These are phyloP conservation scores for Monodelphis domestica DNA, from an alignment of 2,797 vertebrate species.

Conservation along the genomic window DNA sequence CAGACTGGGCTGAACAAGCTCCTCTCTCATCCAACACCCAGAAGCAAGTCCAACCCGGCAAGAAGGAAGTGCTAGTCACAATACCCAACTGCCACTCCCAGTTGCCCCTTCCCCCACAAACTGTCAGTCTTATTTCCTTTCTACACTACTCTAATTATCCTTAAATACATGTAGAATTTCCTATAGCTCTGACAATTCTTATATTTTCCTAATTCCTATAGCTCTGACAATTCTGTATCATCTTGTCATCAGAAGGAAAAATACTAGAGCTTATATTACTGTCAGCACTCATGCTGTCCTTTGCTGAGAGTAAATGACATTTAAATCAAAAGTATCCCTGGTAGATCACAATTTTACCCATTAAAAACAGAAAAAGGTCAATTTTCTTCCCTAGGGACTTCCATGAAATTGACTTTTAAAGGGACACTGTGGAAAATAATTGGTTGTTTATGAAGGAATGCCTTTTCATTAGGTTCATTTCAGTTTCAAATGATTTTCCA, in stretches of 20 bases:
- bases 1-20: too few species aligned
- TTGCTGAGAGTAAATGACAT: slow-evolving; percentile 53
- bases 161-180: slow-evolving; percentile 34
- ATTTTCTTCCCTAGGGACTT: slow-evolving; percentile 7
- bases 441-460: slow-evolving; percentile 29
- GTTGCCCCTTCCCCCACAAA: too few species aligned
- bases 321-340: slow-evolving; percentile 52
- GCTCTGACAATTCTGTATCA: not conserved
- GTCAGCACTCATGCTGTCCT: slow-evolving; percentile 32
- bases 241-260: slow-evolving; percentile 28
- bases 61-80: too few species aligned
- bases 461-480: slow-evolving; percentile 39
- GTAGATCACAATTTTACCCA: slow-evolving; percentile 37
- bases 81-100: too few species aligned
- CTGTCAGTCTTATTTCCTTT: too few species aligned
- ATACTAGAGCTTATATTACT: not conserved
- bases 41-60: too few species aligned
- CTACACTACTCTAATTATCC: slow-evolving; percentile 52
- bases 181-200: not conserved
- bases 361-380: slow-evolving; percentile 52
- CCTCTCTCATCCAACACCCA: too few species aligned
- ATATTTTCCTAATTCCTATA: too few species aligned
- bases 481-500: slow-evolving; percentile 46
- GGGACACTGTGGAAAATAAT: not conserved
- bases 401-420: slow-evolving; percentile 53